Evolutionary conservation across 2,888 invertebrate genomes (phyloP), one percentile per base, ranked within the genome.

Genomic region (Epinotia bilunana): DNA sequence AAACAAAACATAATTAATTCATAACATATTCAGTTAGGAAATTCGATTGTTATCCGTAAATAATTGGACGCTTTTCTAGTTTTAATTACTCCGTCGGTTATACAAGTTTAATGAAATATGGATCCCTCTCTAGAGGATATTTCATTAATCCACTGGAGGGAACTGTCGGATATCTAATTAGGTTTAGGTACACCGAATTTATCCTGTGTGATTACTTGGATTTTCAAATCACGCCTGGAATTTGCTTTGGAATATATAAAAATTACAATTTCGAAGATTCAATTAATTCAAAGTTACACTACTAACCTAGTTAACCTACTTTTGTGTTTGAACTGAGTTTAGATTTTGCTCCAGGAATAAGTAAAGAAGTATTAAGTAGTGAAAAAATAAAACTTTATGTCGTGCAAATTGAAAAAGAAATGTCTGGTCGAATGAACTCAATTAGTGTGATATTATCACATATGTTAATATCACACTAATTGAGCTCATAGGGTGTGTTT

Each of bases 51-150:
- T 46, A 46, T 60, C 60, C 69, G n/a, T 13, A 12, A n/a, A 49
- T 72, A 72, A 72, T 65, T 72, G 64, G 49, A 57, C 55, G 39
- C 49, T 58, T 64, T 64, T 49, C 43, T 68, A 20, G 20, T 46
- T 58, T 64, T 72, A 65, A 72, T 72, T 49, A 72, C 5, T n/a
- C 57, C 55, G 61, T 16, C 20, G 18, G 62, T 33, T 46, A n/a
- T 58, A 65, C 55, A 72, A 28, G 28, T 64, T 58, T 46, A 58
- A 65, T 72, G 64, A 65, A 65, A 72, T 58, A 72, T 57, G 57
- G 46, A 65, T 72, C 57, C 28, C 57, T 39, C 55, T 64, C 55
- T 55, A 55, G 28, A 63, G 39, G 55, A 63, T 16, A n/a, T 72
- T 72, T 63, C 23, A 63, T 72, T 63, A 63, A 63, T 72, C 39